Conservation (phyloP, 2,888 invertebrate genomes). For the Hyles lineata region DNA sequence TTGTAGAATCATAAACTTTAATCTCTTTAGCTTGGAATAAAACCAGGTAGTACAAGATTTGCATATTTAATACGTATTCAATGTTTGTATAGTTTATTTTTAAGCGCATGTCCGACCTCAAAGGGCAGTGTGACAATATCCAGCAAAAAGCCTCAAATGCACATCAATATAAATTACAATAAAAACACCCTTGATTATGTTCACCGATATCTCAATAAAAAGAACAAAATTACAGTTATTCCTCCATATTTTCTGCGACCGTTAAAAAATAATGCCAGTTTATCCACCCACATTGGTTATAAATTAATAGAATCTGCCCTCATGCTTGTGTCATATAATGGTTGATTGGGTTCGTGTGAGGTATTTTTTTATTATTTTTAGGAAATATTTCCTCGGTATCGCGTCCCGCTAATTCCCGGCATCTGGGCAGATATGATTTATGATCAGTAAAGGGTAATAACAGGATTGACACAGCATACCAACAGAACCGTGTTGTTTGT, state of each 20-base stretch:
- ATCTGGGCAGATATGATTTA: constrained; percentile 74
- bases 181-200: constrained; percentile 47
- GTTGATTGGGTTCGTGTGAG: constrained; percentile 81
- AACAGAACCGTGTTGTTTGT: not conserved
- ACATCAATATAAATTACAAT: constrained; percentile 17
- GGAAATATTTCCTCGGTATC: constrained; percentile 64
- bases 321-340: constrained; percentile 78
- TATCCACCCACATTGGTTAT: constrained; percentile 84
- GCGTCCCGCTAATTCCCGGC: constrained; percentile 66
- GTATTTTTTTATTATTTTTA: constrained; percentile 81
- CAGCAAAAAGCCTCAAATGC: not conserved
- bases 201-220: constrained; percentile 70
- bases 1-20: no score
- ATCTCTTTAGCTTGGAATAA: no score
- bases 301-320: constrained; percentile 84
- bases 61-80: no score
- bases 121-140: not conserved
- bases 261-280: constrained; percentile 78
- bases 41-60: no score
- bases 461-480: constrained; percentile 50
- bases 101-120: no score
- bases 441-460: constrained; percentile 61
- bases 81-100: no score
- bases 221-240: constrained; percentile 73
- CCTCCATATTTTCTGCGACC: constrained; percentile 59